Base-by-base conservation (phyloP, 1,140 invertebrate species). In the Sipha flava region DNA sequence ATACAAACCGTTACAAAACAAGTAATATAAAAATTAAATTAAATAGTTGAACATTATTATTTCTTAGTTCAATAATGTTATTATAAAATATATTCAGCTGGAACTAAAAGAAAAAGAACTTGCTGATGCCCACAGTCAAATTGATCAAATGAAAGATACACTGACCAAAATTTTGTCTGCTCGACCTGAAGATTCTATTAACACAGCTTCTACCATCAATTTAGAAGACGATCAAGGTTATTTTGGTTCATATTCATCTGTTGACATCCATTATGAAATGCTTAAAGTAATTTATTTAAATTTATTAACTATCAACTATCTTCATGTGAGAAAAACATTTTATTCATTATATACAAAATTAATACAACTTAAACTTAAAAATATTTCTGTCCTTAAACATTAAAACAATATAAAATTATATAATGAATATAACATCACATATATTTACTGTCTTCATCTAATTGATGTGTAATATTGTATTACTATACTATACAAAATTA, bases 251-350 rank as follows among this genome's bases (percentile, higher is more conserved):
- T 99, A 99, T 86, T 93, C 95, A 80, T 96, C 99, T 87, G 98
- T 97, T 88, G 93, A 93, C 16, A 99, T 99, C 84, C 98, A 99
- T 88, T 94, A 97, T 87, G 95, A 95, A 84, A 97, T 97, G 95
- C 86, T 97, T 14, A 91, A 90, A 81, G 92, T 91, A 87, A 87
- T 85, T 86, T 80, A 68, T 83, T 66, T 59, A n/a, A n/a, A n/a
- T n/a, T n/a, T n/a, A n/a, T n/a, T n/a, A n/a, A n/a, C n/a, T n/a
- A n/a, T n/a, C n/a, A n/a, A n/a, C n/a, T n/a, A n/a, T n/a, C n/a
- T n/a, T n/a, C n/a, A n/a, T n/a, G n/a, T n/a, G n/a, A n/a, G n/a
- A n/a, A n/a, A n/a, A n/a, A n/a, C n/a, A n/a, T n/a, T n/a, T n/a
- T n/a, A n/a, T n/a, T n/a, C n/a, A n/a, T n/a, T n/a, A n/a, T n/a